Conservation (phyloP, 2,113 vertebrate species). For the Gallinago undulata region DNA sequence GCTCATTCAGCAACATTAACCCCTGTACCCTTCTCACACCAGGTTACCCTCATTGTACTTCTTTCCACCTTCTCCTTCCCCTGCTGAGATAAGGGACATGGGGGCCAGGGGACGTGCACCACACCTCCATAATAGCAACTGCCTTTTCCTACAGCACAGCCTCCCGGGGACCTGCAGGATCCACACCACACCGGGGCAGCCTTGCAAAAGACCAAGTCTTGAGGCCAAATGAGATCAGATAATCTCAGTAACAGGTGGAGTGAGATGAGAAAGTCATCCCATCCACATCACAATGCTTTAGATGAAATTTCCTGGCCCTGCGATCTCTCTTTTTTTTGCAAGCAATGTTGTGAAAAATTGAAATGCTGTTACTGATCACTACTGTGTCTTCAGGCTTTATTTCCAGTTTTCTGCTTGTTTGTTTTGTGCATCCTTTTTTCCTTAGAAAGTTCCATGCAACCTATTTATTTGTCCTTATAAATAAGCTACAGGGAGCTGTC, state of each 20-base stretch:
- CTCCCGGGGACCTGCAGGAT: not conserved
- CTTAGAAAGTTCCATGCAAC: not conserved
- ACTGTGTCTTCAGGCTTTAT: not conserved
- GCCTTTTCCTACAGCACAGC: accelerated
- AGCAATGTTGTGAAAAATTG: not conserved
- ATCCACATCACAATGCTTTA: not conserved
- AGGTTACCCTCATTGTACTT: not conserved
- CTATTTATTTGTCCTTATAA: not conserved
- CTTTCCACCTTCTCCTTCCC: not conserved
- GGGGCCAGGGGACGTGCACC: not conserved
- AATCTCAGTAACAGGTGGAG: not conserved
- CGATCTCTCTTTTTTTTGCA: not conserved
- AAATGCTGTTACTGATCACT: not conserved
- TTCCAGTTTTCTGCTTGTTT: not conserved
- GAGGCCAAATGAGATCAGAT: not conserved
- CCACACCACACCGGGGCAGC: not conserved
- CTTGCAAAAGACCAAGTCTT: not conserved
- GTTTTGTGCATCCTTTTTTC: not conserved
- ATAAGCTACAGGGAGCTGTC: not conserved
- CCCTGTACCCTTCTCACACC: not conserved
- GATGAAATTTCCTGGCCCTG: not conserved
- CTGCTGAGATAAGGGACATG: not conserved
- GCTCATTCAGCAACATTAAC: not conserved
- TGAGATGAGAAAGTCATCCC: not conserved
- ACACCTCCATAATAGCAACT: not conserved